Percentiles rank a stretch among this genome's conserved stretches.
Conservation (phyloP, 2,113 vertebrate species). For the Gadus macrocephalus region DNA sequence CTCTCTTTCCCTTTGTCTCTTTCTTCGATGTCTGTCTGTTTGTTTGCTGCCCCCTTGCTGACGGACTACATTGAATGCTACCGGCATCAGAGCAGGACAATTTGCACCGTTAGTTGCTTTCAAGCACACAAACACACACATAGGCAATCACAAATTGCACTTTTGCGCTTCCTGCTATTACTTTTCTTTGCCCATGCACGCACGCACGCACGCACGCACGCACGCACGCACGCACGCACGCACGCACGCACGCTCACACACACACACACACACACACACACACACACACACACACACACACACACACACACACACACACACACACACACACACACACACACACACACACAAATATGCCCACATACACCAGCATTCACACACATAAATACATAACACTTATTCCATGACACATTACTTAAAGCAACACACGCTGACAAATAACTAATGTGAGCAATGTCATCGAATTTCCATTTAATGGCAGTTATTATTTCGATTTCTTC, state of each 20-base stretch:
- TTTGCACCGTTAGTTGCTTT: too few species aligned
- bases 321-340: not conserved
- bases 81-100: not conserved
- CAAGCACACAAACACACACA: too few species aligned
- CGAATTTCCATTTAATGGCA: too few species aligned
- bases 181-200: not conserved
- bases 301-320: not conserved
- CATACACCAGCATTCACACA: not conserved
- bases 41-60: not conserved
- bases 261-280: constrained; percentile 3
- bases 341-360: not conserved
- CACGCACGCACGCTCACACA: not conserved
- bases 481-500: too few species aligned
- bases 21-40: not conserved
- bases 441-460: too few species aligned
- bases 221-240: not conserved
- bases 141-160: too few species aligned
- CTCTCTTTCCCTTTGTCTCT: constrained; percentile 18
- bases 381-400: not conserved
- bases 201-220: not conserved
- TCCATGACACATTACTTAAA: too few species aligned
- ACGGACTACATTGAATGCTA: not conserved
- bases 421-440: too few species aligned
- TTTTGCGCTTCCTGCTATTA: not conserved
- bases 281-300: too few species aligned